Base-by-base conservation (phyloP, 2,113 vertebrate species). In the Microtus richardsoni region DNA sequence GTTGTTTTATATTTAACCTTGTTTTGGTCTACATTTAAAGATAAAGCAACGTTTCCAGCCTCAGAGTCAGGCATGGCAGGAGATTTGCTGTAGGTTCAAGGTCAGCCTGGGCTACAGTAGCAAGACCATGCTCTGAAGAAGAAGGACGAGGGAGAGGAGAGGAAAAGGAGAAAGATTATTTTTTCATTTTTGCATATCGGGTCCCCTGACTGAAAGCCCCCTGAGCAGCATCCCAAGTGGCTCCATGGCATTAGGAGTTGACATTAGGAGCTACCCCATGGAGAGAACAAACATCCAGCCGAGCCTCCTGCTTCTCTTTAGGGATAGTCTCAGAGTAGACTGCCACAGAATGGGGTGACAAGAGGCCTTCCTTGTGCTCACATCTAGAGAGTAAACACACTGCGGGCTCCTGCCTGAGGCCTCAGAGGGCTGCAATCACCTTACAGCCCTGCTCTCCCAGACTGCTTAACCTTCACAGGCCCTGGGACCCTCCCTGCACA, bases 261-360 rank as follows among this genome's bases (percentile, higher is more conserved):
- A 52, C 52, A 44, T 47, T 33, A 7, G 8, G 26, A 44, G 39
- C 74, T 22, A 49, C 33, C 28, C 13, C 21, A 24, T 2, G 7
- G 16, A 49, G 36, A 68, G 41, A 60, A 75, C 68, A 80, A 12
- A 22, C 4, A 0, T 7, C n/a, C 21, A 19, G 49, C 70, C 28
- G 21, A 36, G 8, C 19, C 91, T 36, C 41, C 44, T n/a, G 14
- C 36, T 2, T 10, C 28, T 7, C 30, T 0, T 75, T 49, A 75
- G 44, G 21, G 49, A n/a, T 33, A 39, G 68, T 41, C 39, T 30
- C 10, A n/a, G 0, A 0, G 24, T 10, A n/a, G 17, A 44, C 11
- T 0, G 7, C 1, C 36, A 41, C 73, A 16, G 30, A 41, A 8
- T 0, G 21, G 9, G 41, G 26, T 33, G 54, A 28, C 0, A 30